Percentiles rank a stretch among this genome's conserved stretches.
Evolutionary conservation across 1,140 invertebrate genomes (phyloP).

Genomic region (Papilio polyxenes): DNA sequence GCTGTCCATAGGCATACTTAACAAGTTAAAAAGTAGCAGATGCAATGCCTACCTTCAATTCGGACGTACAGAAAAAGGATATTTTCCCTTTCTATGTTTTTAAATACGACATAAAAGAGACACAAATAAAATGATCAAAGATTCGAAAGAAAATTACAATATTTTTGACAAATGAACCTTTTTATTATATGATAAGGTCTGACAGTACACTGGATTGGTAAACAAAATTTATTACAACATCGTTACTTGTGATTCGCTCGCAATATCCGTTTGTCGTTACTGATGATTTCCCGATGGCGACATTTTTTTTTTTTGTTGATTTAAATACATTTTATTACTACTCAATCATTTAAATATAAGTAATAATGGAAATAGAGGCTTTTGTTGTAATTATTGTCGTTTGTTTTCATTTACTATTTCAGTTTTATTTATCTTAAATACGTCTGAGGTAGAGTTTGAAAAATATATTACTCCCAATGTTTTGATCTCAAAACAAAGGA

Average conservation of each 20-base stretch:
- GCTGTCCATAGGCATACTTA: background rate
- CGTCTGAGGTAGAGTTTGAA: no score
- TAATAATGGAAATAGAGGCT: no score
- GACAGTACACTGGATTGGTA: background rate
- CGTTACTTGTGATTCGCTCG: background rate
- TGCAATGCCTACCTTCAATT: background rate
- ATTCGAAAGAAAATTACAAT: background rate
- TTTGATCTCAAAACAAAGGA: no score
- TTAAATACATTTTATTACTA: background rate
- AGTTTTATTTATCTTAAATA: no score
- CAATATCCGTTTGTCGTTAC: background rate
- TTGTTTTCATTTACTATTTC: no score
- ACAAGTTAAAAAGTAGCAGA: background rate
- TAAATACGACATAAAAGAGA: background rate
- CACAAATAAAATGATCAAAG: background rate
- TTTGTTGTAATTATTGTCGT: no score
- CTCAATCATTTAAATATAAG: no score
- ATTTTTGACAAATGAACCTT: constrained; percentile 14
- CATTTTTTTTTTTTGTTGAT: background rate
- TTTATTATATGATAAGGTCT: background rate
- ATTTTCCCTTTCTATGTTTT: background rate
- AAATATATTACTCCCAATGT: no score
- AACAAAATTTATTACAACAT: constrained; percentile 2
- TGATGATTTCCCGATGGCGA: background rate
- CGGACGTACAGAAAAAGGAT: background rate